Base-by-base conservation (phyloP, 2,113 vertebrate genomes). In the Eleginops maclovinus region DNA sequence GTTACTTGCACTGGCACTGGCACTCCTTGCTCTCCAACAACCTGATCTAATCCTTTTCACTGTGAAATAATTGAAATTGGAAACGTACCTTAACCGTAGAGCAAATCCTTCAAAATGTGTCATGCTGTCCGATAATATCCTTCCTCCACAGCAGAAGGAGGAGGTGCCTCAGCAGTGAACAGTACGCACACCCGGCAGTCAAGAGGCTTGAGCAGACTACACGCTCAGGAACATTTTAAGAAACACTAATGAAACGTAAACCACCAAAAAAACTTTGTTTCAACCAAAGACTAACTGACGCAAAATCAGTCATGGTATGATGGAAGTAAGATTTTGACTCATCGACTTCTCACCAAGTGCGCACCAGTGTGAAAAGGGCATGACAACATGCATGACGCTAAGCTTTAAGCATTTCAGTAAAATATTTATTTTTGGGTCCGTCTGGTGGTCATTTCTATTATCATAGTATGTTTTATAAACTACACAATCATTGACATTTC, bases 11-110 rank as follows among this genome's bases (percentile, higher is more conserved):
- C 40, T 15, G 12, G 3, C 28, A 19, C 46, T 4, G 46, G 49
- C 31, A 36, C 31, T 47, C 41, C 14, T 41, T 22, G 28, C 14
- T 40, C 50, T 11, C 14, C 28, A 36, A 13, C 11, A 36, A 2
- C 10, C 36, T 19, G 21, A 15, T 17, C 2, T 8, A 28, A 70
- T 17, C 0, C 13, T 3, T 8, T 1, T 2, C 12, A 22, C 3
- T 14, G 9, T n/a, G 3, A 49, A 19, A 64, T 14, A n/a, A 15
- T 61, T 4, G 0, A 19, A 67, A 75, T 40, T 12, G 6, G 5
- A 53, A 12, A 90, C 92, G 9, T 92, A 93, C 92, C 92, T 90
- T 49, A 15, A 21, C 1, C 4, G 40, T 31, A 15, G 21, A 26
- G 50, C 53, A 79, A 72, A 90, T 83, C 78, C 87, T n/a, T 70